Base-by-base conservation (phyloP, 2,888 invertebrate genomes). In the Agriotes lineatus region DNA sequence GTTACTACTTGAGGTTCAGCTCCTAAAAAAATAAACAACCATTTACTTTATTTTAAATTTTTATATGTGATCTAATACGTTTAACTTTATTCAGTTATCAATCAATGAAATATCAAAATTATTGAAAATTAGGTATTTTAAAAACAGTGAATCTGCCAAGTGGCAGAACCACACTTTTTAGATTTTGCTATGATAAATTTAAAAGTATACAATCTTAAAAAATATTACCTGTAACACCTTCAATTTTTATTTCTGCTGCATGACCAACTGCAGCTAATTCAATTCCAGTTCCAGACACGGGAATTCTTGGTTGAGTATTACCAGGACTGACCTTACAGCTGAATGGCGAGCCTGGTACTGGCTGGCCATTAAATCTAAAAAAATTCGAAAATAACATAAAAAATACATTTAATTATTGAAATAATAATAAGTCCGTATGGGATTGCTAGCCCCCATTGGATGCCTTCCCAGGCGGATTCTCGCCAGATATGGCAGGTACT, bases 301-400 rank as follows among this genome's bases (percentile, higher is more conserved):
- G 79, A 85, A 87, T 77, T 87, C 90, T 83, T 84, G 91, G 82
- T 86, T 90, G 76, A 82, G 89, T 83, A 87, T 90, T 75, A 88
- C 88, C 83, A 1, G 88, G 85, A 48, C 85, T 84, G 72, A 98
- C 93, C 81, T 92, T 90, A 79, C 97, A 97, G 30, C 91, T 91
- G 85, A 97, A 98, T n/a, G 98, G 98, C 7, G 96, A 97, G 0
- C 97, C 97, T 74, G 91, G 92, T 0, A 92, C 92, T 0, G 92
- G 90, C 81, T 91, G 90, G 0, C 92, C 91, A 84, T 92, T 92
- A 81, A 92, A 92, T 22, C 91, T 79, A 78, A 71, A 14, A 73
- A 25, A 65, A 45, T n/a, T n/a, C n/a, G n/a, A n/a, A n/a, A n/a
- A n/a, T n/a, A n/a, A n/a, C n/a, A n/a, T n/a, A n/a, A n/a, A n/a